phyloP scores from a whole-genome alignment of 2,888 invertebrate genomes.

The Gortyna flavago region DNA sequence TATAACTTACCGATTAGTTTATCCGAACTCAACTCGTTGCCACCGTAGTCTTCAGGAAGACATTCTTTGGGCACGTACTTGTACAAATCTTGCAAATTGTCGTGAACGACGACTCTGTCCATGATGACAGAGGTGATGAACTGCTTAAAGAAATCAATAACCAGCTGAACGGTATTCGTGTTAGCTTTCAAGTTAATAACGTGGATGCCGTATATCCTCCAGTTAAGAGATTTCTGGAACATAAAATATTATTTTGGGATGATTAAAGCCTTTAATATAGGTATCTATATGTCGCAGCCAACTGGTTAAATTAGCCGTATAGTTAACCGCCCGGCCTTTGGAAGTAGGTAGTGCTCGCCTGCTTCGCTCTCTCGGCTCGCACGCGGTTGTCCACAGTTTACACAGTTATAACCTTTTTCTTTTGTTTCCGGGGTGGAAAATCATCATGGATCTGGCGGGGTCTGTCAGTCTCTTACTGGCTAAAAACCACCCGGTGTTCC shows the following conservation, averaged over 20 bases:
- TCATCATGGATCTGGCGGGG: no score
- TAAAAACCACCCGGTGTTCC: no score
- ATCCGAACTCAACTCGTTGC: slow-evolving; percentile 11
- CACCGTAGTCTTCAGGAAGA: slow-evolving; percentile 47
- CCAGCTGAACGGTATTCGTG: neutral
- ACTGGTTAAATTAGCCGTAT: no score
- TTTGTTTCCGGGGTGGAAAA: no score
- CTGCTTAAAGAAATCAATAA: slow-evolving; percentile 30
- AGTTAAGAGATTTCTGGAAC: slow-evolving; percentile 48
- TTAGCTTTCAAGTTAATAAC: slow-evolving; percentile 13
- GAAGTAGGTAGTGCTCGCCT: no score
- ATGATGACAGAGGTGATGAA: slow-evolving; percentile 29
- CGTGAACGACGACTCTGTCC: slow-evolving; percentile 32
- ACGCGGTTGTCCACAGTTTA: no score
- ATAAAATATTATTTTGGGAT: neutral
- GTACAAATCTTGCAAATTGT: slow-evolving; percentile 25
- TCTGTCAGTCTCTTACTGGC: no score
- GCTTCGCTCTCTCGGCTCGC: no score
- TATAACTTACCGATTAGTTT: slow-evolving; percentile 35
- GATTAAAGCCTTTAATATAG: neutral
- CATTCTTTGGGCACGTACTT: slow-evolving; percentile 35
- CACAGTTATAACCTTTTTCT: no score
- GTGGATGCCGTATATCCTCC: slow-evolving; percentile 38
- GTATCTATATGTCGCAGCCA: no score
- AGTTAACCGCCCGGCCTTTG: no score